Evolutionary conservation across 2,888 invertebrate species (phyloP).

Genomic region (Sphaerophoria taeniata): DNA sequence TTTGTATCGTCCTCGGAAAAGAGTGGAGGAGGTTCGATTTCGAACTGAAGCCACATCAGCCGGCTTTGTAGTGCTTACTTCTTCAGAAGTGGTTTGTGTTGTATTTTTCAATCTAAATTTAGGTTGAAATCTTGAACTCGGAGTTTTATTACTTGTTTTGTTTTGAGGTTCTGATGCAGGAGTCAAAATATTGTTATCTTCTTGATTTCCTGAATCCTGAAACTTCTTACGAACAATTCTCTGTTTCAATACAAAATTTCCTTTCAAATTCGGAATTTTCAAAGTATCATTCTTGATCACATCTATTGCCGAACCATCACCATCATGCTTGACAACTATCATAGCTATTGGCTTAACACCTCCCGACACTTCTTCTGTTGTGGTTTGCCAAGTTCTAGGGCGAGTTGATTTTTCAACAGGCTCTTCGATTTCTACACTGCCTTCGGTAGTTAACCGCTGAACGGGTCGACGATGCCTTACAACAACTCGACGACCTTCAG

Average conservation of each 20-base stretch:
- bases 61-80: neutral
- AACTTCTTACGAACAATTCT: slow-evolving; percentile 44
- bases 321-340: slow-evolving; percentile 7
- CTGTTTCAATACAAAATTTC: slow-evolving; percentile 32
- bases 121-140: neutral
- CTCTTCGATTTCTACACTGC: slow-evolving; percentile 11
- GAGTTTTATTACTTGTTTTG: neutral
- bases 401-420: slow-evolving; percentile 20
- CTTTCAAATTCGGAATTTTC: neutral
- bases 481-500: slow-evolving; percentile 27
- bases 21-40: slow-evolving; percentile 18
- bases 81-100: neutral
- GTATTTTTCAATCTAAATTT: neutral
- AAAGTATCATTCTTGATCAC: neutral
- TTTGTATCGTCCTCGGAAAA: neutral
- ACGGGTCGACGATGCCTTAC: slow-evolving; percentile 61
- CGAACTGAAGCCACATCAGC: neutral
- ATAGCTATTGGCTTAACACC: neutral
- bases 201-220: neutral
- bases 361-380: slow-evolving; percentile 17
- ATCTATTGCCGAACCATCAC: neutral
- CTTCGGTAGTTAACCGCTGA: slow-evolving; percentile 42
- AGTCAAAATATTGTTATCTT: neutral
- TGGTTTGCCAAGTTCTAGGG: slow-evolving; percentile 42
- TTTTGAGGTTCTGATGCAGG: neutral